Percentiles rank a stretch among this genome's conserved stretches.
These are phyloP conservation scores for Kryptopterus vitreolus DNA, from an alignment of 2,797 vertebrate genomes.

Conservation along the genomic window DNA sequence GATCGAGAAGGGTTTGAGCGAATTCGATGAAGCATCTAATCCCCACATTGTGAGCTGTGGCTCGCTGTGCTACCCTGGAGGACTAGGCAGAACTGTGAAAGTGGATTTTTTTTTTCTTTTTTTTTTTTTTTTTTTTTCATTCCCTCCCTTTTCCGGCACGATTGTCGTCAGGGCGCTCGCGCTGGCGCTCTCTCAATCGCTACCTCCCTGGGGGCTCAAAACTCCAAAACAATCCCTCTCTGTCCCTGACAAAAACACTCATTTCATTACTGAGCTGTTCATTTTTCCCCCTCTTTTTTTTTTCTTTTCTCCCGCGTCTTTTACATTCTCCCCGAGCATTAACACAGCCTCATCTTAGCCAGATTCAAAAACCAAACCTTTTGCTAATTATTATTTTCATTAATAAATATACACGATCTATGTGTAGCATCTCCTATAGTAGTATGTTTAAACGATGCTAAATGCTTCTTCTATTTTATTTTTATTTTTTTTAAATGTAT, in stretches of 20 bases:
- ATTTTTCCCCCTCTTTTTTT: background rate
- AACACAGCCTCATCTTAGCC: conserved; percentile 6
- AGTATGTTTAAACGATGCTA: background rate
- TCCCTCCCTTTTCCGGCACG: too few relatives aligned
- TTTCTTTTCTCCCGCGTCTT: conserved; percentile 7
- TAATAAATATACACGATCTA: too few relatives aligned
- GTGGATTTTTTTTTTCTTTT: conserved; percentile 28
- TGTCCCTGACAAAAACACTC: background rate
- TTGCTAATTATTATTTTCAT: conserved; percentile 1
- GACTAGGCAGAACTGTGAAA: conserved; percentile 26
- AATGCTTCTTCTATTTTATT: background rate
- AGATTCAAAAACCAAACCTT: conserved; percentile 12
- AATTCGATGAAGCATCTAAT: conserved; percentile 43
- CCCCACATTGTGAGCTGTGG: conserved; percentile 35
- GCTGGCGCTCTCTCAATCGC: conserved; percentile 16
- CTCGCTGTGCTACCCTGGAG: conserved; percentile 26
- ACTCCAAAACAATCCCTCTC: conserved; percentile 23
- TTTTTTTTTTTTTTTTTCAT: too few relatives aligned
- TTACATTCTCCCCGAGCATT: background rate
- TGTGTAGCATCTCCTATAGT: background rate
- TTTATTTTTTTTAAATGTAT: background rate
- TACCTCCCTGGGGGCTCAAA: too few relatives aligned
- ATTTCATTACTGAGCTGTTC: conserved; percentile 12
- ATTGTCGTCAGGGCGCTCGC: conserved; percentile 21
- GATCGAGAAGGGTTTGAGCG: conserved; percentile 39